Base-by-base conservation (phyloP, 1,140 invertebrate species). In the Drosophila carrolli region DNA sequence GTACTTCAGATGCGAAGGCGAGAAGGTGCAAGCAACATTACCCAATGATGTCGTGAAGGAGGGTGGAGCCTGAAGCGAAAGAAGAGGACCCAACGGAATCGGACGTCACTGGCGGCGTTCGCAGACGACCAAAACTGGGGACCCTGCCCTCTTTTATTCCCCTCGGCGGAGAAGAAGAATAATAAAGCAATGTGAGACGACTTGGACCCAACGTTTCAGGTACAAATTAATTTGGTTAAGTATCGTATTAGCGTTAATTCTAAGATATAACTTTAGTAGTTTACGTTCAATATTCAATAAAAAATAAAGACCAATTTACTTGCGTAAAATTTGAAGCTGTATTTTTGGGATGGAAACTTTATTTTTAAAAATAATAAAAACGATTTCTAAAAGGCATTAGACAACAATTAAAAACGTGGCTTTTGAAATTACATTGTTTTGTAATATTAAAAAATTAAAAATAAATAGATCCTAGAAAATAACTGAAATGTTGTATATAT, bases 91-190 rank as follows among this genome's bases (percentile, higher is more conserved):
- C 14, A 8, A 55, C 51, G 13, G 56, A 70, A 4, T 11, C 14
- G 0, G 46, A 37, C 19, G 9, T 47, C 14, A 46, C 35, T 27
- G 23, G 14, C 9, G 11, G n/a, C 8, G 10, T 54, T 5, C 53
- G 51, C 1, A 44, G 60, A 16, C 57, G 91, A 10, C 89, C 90
- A 3, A 88, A 92, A 50, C 51, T 93, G 6, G 92, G 92, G 6
- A 62, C 76, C 9, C 65, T 93, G 27, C 92, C 92, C 13, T 73
- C 92, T 1, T 93, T 85, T 74, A 93, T 93, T 77, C 85, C 92
- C 27, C 71, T 93, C 5, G 90, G 82, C 43, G 78, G 71, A 29
- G 80, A 76, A 23, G 65, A 88, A 19, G 61, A 86, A 8, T 72
- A 46, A 47, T 59, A 23, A 55, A 7, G 41, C 23, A 29, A 35